Evolutionary conservation across 2,113 vertebrate species (phyloP).

Genomic region (Cyrtonyx montezumae): DNA sequence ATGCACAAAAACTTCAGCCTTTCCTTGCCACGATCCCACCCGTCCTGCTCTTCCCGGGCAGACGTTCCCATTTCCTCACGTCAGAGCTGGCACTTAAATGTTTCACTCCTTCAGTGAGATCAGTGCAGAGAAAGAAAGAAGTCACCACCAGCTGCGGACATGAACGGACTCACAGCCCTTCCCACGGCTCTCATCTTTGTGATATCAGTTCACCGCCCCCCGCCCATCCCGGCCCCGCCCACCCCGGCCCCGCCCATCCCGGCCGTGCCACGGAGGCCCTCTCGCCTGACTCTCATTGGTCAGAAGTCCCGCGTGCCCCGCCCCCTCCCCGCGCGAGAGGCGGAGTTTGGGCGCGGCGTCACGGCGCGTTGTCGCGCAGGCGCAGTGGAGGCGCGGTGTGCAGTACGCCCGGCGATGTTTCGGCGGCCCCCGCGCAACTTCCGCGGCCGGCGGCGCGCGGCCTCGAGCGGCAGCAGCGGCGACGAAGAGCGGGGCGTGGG

Average conservation of each 20-base stretch:
- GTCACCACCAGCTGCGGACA: too few relatives aligned
- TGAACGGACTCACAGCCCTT: too few relatives aligned
- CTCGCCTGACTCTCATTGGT: too few relatives aligned
- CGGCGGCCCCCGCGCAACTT: neutral
- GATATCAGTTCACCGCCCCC: too few relatives aligned
- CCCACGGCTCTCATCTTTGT: too few relatives aligned
- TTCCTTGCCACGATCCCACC: neutral
- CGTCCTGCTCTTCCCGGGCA: constrained; percentile 31
- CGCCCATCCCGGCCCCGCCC: fast-evolving
- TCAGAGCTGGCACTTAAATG: too few relatives aligned
- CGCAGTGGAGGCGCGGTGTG: fast-evolving
- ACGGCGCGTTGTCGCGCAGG: fast-evolving
- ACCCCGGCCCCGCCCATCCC: neutral
- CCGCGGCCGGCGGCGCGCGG: neutral
- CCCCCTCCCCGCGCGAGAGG: too few relatives aligned
- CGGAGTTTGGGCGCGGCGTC: fast-evolving
- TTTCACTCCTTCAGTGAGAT: too few relatives aligned
- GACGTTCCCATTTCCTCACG: neutral
- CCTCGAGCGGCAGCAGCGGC: neutral
- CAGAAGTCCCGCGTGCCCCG: too few relatives aligned
- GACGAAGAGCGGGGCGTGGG: neutral
- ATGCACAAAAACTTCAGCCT: neutral
- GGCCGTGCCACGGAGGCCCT: neutral
- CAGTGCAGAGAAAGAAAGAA: too few relatives aligned
- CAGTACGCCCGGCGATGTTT: neutral